These are phyloP conservation scores for Bujurquina vittata DNA, from an alignment of 2,113 vertebrate species.

Conservation along the genomic window DNA sequence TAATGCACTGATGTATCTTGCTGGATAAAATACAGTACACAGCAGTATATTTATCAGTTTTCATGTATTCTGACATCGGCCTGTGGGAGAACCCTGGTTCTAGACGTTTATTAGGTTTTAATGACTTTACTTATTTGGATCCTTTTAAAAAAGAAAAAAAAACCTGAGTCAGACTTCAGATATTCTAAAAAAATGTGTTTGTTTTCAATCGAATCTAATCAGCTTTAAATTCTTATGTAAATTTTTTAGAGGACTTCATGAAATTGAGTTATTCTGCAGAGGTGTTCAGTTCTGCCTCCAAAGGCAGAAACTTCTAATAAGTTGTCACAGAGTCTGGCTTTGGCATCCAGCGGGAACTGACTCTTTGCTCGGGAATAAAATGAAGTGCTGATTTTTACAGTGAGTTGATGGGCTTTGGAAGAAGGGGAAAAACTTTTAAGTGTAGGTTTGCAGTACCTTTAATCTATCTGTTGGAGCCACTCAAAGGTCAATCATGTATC, in stretches of 20 bases:
- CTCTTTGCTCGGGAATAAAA: neutral
- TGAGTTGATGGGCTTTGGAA: slow-evolving; percentile 37
- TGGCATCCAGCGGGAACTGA: neutral
- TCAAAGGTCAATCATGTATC: slow-evolving; percentile 49
- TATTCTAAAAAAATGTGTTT: neutral
- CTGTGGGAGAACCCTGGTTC: neutral
- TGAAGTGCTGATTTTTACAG: neutral
- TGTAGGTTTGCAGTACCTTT: slow-evolving; percentile 52
- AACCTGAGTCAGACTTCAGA: neutral
- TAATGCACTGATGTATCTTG: neutral
- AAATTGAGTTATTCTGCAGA: neutral
- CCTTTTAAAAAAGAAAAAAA: neutral
- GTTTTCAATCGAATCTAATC: neutral
- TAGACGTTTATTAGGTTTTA: neutral
- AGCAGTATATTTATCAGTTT: neutral
- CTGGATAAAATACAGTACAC: neutral
- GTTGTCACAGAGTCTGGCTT: slow-evolving; percentile 3
- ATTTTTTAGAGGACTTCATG: neutral
- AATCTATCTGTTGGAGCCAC: slow-evolving; percentile 50
- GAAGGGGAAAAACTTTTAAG: slow-evolving; percentile 14
- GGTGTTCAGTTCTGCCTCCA: neutral
- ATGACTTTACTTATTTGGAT: slow-evolving; percentile 1
- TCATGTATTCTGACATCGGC: neutral
- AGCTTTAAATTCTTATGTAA: neutral
- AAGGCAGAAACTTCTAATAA: neutral